A percentile compares a stretch with the other conserved stretches of the same genome.
phyloP scores from a whole-genome alignment of 2,113 vertebrate species.

The Paratilapia polleni region DNA sequence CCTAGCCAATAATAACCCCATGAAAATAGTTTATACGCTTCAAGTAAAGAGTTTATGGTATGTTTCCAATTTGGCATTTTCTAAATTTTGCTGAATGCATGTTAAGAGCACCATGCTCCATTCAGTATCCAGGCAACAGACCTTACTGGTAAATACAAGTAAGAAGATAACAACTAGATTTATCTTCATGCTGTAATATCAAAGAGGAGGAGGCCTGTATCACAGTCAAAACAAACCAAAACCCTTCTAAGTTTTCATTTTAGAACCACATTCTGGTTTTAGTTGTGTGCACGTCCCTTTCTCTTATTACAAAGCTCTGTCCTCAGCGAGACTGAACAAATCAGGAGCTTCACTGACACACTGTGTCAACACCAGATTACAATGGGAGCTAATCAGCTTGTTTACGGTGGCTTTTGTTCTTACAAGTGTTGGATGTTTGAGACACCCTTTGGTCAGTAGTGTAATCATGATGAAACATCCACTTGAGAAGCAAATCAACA shows the following conservation, averaged over 20 bases:
- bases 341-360: constrained; percentile 47
- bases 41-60: neutral
- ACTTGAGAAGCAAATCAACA: neutral
- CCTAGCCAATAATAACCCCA: neutral
- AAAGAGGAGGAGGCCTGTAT: neutral
- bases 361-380: constrained; percentile 50
- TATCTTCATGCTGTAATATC: constrained; percentile 29
- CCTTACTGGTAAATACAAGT: constrained; percentile 30
- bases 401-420: constrained; percentile 28
- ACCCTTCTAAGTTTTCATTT: neutral
- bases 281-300: neutral
- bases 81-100: constrained; percentile 1
- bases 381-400: constrained; percentile 26
- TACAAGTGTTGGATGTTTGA: neutral
- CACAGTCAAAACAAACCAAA: constrained; percentile 41
- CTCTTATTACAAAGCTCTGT: constrained; percentile 29
- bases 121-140: constrained; percentile 56
- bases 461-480: constrained; percentile 12
- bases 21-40: fast-evolving
- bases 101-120: neutral
- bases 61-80: no score
- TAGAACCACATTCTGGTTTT: constrained; percentile 25
- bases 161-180: constrained; percentile 13
- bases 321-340: constrained; percentile 28
- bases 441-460: neutral